Percentiles rank a stretch among this genome's conserved stretches.
These are phyloP conservation scores for Sarcophaga subvicina DNA, from an alignment of 2,888 invertebrate genomes.

Conservation along the genomic window DNA sequence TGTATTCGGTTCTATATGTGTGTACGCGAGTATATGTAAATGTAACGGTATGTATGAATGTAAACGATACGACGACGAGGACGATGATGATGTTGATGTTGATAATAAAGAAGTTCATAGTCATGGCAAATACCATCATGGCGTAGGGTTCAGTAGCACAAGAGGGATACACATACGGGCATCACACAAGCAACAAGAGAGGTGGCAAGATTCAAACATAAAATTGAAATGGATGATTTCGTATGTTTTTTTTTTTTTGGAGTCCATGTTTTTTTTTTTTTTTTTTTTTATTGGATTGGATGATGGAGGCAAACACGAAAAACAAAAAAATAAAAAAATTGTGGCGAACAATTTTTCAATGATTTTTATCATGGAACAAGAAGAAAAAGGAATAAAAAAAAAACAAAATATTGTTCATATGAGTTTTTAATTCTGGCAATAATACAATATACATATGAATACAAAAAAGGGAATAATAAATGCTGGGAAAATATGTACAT, in stretches of 20 bases:
- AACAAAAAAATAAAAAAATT: constrained; percentile 31
- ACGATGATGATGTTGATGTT: constrained; percentile 18
- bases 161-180: constrained; percentile 15
- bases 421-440: constrained; percentile 59
- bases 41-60: constrained; percentile 9
- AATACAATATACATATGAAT: constrained; percentile 37
- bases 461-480: constrained; percentile 28
- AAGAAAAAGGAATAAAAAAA: constrained; percentile 40
- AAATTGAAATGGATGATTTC: constrained; percentile 54
- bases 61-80: constrained; percentile 11
- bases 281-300: neutral
- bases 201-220: constrained; percentile 25
- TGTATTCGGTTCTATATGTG: constrained; percentile 91
- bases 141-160: constrained; percentile 33
- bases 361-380: constrained; percentile 50
- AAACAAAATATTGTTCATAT: constrained; percentile 53
- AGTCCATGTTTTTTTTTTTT: constrained; percentile 8
- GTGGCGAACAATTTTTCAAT: constrained; percentile 57
- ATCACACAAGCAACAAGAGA: constrained; percentile 28
- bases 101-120: constrained; percentile 25
- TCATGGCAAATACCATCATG: constrained; percentile 6
- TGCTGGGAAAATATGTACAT: constrained; percentile 7
- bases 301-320: constrained; percentile 28
- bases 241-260: constrained; percentile 21
- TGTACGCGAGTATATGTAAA: constrained; percentile 17